These are phyloP conservation scores for Tanypteryx hageni DNA, from an alignment of 2,888 invertebrate species.

Conservation along the genomic window DNA sequence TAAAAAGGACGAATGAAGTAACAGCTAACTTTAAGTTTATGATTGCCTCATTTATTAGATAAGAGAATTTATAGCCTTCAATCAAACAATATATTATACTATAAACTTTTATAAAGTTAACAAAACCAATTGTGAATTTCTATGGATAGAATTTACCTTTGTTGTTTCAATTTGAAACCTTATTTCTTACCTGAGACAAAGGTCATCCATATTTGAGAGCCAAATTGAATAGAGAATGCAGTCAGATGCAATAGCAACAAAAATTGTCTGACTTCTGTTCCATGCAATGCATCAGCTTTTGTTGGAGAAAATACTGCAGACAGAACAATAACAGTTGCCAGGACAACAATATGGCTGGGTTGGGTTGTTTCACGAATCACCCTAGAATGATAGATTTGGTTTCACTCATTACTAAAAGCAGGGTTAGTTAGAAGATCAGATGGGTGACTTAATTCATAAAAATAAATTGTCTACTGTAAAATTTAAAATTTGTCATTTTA, in stretches of 20 bases:
- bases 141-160: background rate
- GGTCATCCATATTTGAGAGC: conserved; percentile 95
- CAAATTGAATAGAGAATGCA: conserved; percentile 88
- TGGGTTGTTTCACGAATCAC: conserved; percentile 85
- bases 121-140: background rate
- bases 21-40: background rate
- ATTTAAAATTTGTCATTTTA: background rate
- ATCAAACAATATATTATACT: background rate
- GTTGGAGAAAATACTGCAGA: conserved; percentile 45
- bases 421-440: background rate
- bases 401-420: conserved; percentile 5
- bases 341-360: conserved; percentile 87
- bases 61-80: background rate
- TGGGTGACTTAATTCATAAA: background rate
- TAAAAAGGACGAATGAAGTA: background rate
- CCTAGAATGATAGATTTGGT: conserved; percentile 77
- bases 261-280: background rate
- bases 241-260: conserved; percentile 79
- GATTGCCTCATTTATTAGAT: background rate
- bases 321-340: conserved; percentile 77
- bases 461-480: background rate
- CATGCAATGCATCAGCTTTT: background rate
- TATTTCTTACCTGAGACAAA: conserved; percentile 86
- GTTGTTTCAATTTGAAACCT: background rate
- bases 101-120: background rate